Percentiles rank a stretch among this genome's conserved stretches.
Evolutionary conservation across 2,797 vertebrate species (phyloP).

Genomic region (Bradypodion ventrale): DNA sequence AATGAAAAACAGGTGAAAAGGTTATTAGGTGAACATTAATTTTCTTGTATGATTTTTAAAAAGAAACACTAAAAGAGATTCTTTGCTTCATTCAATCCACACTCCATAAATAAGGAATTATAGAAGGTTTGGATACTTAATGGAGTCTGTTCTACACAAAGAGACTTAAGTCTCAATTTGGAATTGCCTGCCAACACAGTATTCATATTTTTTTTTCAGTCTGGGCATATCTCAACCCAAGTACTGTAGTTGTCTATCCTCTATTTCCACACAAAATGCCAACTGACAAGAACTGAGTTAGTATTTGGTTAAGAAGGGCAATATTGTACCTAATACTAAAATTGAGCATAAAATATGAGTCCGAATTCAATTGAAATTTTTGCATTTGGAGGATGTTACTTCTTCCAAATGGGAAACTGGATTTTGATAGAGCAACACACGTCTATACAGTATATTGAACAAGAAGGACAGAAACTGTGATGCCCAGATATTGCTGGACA

Average conservation of each 20-base stretch:
- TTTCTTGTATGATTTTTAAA: constrained; percentile 30
- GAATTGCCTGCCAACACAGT: neutral
- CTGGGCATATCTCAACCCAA: neutral
- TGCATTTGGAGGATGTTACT: neutral
- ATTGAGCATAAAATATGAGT: neutral
- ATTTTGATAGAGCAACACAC: too few species aligned
- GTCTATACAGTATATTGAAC: too few species aligned
- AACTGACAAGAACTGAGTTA: neutral
- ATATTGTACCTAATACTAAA: neutral
- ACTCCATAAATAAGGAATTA: constrained; percentile 17
- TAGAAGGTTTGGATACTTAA: neutral
- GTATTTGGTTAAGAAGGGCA: too few species aligned
- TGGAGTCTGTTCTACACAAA: neutral
- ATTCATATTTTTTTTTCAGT: neutral
- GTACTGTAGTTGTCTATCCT: neutral
- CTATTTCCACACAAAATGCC: neutral
- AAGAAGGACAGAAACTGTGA: neutral
- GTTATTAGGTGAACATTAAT: constrained; percentile 10
- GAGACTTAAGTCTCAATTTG: neutral
- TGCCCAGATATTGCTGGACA: neutral
- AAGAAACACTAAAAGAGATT: constrained; percentile 27
- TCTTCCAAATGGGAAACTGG: neutral
- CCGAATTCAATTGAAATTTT: neutral
- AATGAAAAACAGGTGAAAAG: constrained; percentile 36
- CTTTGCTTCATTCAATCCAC: neutral